A percentile compares a stretch with the other conserved stretches of the same genome.
Evolutionary conservation across 2,113 vertebrate species (phyloP).

Genomic region (Cichladusa arquata): DNA sequence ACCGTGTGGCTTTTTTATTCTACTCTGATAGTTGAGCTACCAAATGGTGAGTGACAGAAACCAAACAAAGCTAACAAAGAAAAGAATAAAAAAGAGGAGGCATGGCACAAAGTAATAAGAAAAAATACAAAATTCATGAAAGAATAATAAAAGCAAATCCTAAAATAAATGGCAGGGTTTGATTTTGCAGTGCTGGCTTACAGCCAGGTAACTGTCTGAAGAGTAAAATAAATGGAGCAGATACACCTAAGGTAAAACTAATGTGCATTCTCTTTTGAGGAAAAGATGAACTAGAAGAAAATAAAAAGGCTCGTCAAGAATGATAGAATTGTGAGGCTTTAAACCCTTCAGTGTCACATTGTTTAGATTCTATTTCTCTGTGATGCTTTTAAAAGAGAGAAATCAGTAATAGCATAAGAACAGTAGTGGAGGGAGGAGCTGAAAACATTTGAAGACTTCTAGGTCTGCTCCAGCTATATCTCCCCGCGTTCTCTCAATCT

Average conservation of each 20-base stretch:
- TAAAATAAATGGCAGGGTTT: conserved; percentile 63
- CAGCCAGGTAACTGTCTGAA: conserved; percentile 52
- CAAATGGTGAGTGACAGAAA: conserved; percentile 30
- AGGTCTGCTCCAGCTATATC: neutral
- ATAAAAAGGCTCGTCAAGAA: neutral
- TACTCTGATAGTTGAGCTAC: conserved; percentile 15
- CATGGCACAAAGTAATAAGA: conserved; percentile 20
- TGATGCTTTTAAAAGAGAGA: neutral
- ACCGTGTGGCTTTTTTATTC: neutral
- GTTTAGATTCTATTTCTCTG: neutral
- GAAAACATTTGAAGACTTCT: neutral
- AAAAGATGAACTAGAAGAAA: neutral
- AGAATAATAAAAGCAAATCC: conserved; percentile 50
- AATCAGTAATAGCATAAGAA: neutral
- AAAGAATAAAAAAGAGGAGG: neutral
- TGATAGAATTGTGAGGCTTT: neutral
- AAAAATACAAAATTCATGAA: conserved; percentile 31
- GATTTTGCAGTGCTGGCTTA: conserved; percentile 55
- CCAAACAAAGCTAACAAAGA: conserved; percentile 41
- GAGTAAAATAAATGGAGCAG: conserved; percentile 47
- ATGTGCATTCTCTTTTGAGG: neutral
- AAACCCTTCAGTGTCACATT: neutral
- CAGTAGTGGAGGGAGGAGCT: neutral
- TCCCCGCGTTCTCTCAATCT: neutral
- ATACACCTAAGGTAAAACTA: conserved; percentile 48